Percentiles rank a stretch among this genome's conserved stretches.
These are phyloP conservation scores for Aix galericulata DNA, from an alignment of 2,113 vertebrate species.

Conservation along the genomic window DNA sequence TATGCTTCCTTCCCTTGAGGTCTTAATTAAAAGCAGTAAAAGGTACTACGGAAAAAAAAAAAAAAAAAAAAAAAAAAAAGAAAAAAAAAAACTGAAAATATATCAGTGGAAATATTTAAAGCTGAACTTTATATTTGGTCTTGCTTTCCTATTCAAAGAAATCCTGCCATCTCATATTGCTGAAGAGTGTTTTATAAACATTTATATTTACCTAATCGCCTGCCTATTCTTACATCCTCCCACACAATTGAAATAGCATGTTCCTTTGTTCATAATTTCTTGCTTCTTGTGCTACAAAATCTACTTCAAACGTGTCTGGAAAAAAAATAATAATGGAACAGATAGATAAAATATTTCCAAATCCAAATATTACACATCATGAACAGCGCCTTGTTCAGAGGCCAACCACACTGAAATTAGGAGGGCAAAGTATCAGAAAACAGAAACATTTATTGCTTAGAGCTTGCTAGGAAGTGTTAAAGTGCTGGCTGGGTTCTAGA, in stretches of 20 bases:
- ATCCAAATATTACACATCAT: neutral
- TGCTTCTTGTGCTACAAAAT: neutral
- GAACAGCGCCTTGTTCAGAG: neutral
- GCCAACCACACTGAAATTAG: neutral
- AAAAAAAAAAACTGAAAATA: neutral
- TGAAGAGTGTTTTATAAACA: neutral
- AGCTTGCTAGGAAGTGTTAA: neutral
- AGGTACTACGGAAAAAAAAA: neutral
- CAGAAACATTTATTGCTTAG: neutral
- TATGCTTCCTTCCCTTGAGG: neutral
- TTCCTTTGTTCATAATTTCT: neutral
- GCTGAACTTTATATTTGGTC: neutral
- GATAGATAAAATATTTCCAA: neutral
- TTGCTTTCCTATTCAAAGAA: neutral
- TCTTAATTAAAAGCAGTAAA: conserved; percentile 25
- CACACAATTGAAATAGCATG: neutral
- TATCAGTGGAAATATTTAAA: neutral
- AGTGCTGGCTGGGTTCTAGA: fast-evolving
- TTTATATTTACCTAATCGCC: neutral
- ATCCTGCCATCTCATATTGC: neutral
- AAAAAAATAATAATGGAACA: neutral
- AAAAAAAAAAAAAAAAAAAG: neutral
- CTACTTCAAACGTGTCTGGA: neutral
- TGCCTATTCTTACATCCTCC: neutral
- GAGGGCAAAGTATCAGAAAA: neutral